phyloP scores from a whole-genome alignment of 2,797 vertebrate species.

The Tragelaphus eurycerus region DNA sequence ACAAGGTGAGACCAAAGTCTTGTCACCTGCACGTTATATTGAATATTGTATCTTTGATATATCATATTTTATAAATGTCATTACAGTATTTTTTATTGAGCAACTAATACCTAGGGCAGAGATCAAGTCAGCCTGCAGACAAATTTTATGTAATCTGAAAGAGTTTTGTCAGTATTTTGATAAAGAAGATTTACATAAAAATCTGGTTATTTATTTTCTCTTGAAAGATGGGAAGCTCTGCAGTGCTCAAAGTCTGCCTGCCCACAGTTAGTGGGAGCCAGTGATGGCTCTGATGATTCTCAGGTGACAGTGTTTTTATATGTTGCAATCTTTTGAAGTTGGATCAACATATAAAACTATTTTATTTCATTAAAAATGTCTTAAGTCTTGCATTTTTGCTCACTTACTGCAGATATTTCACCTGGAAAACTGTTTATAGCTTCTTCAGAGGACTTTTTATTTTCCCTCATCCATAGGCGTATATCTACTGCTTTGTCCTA shows the following conservation, averaged over 20 bases:
- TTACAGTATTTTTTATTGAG: background rate
- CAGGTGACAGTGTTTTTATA: background rate
- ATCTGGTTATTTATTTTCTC: background rate
- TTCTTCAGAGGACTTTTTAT: constrained; percentile 7
- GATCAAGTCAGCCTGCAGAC: background rate
- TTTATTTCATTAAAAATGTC: constrained; percentile 42
- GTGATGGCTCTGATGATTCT: background rate
- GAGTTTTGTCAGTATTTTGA: background rate
- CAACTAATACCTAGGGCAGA: background rate
- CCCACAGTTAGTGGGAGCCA: too few species aligned
- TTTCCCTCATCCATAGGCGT: background rate
- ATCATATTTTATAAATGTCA: background rate
- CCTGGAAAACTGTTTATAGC: background rate
- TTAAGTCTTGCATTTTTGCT: background rate
- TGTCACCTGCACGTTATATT: background rate
- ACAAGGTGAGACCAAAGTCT: background rate
- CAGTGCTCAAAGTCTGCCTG: background rate
- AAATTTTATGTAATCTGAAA: background rate
- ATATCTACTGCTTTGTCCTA: constrained; percentile 12
- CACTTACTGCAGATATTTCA: background rate
- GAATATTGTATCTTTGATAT: background rate
- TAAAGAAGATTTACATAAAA: background rate
- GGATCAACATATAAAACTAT: background rate
- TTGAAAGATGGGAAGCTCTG: background rate
- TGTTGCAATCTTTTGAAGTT: background rate